Base-by-base conservation (phyloP, 2,888 invertebrate genomes). In the Xylota sylvarum region DNA sequence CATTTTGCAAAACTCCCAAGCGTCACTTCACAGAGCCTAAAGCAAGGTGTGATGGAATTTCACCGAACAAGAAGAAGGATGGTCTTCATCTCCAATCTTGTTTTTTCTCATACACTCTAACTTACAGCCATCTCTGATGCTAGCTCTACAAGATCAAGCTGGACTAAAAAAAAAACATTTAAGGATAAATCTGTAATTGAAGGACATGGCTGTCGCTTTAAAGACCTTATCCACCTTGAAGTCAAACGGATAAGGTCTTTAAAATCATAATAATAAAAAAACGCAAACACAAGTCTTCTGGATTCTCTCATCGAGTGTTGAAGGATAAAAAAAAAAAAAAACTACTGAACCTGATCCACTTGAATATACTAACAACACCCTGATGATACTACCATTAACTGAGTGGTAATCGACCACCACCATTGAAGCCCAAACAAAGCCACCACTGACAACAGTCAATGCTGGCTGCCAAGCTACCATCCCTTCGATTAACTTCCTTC, bases 381-480 rank as follows among this genome's bases (percentile, higher is more conserved):
- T 14, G 10, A 17, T 30, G 46, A 43, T 30, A 23, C 19, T 17
- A 2, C 32, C 30, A 32, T 32, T 32, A 12, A 30, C 17, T 9
- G 17, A 6, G 14, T 32, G 7, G 10, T 14, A 46, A 48, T 48
- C 32, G 32, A 64, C 48, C 32, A 64, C 48, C 32, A 64, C 10
- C 6, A 35, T 64, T 17, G 32, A 6, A 48, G 17, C 32, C 17
- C 30, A 48, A 64, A 64, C 48, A 46, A 48, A 27, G 0, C 23
- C 6, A n/a, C 23, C 19, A 37, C 40, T 23, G 23, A 43, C 62
- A 62, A 6, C 10, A 23, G 23, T 23, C 30, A 12, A 37, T 58
- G 37, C n/a, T 40, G 23, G 46, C 30, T 64, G 67, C n/a, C 37
- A 67, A 67, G 10, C 19, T 17, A 32, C 12, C 19, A 67, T 67